phyloP scores from a whole-genome alignment of 2,113 vertebrate genomes.

The Seriola quinqueradiata region DNA sequence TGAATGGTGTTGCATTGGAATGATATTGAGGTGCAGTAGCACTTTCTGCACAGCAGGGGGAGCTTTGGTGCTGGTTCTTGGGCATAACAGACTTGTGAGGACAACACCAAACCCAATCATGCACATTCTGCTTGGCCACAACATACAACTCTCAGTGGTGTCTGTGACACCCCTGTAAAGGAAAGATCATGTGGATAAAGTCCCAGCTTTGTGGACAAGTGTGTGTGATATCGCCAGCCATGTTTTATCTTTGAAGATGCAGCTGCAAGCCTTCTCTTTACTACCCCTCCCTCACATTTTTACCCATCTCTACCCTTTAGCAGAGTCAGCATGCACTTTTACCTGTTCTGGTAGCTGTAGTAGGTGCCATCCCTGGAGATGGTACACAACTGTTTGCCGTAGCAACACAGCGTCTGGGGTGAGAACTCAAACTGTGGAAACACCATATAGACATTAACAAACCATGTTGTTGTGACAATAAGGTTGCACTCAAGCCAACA shows the following conservation, averaged over 20 bases:
- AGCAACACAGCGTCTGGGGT: slow-evolving; percentile 98
- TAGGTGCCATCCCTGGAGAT: slow-evolving; percentile 98
- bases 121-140: slow-evolving; percentile 19
- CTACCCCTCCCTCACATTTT: not conserved
- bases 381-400: slow-evolving; percentile 98
- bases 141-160: slow-evolving; percentile 8
- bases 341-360: slow-evolving; percentile 99
- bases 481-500: not conserved
- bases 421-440: slow-evolving; percentile 96
- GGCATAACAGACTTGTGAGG: not conserved
- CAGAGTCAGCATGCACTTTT: slow-evolving; percentile 19
- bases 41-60: slow-evolving; percentile 76
- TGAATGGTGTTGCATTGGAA: slow-evolving; percentile 18
- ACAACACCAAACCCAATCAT: slow-evolving; percentile 6
- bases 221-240: not conserved
- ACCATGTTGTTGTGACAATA: not conserved
- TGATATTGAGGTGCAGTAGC: slow-evolving; percentile 46
- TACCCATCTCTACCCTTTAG: not conserved
- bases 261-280: not conserved
- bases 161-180: slow-evolving; percentile 14
- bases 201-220: not conserved
- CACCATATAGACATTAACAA: slow-evolving; percentile 45
- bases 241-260: slow-evolving; percentile 9
- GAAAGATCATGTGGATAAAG: not conserved
- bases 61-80: slow-evolving; percentile 53